Conservation (phyloP, 2,888 invertebrate genomes). For the Odontothrips loti region DNA sequence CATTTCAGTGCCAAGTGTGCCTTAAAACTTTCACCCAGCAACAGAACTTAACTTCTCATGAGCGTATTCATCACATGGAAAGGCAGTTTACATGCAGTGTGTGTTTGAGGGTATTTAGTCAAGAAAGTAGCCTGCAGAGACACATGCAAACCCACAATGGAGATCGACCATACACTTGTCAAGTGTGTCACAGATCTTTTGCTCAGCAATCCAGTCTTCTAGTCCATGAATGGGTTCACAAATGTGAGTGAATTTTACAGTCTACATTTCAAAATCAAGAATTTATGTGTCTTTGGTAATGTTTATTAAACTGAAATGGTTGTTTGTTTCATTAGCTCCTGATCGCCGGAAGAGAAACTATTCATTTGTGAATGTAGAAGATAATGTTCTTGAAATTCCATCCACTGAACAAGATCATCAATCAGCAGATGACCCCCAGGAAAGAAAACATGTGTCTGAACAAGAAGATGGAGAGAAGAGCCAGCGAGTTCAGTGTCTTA, state of each 20-base stretch:
- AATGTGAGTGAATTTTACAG: not conserved
- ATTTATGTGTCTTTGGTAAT: not conserved
- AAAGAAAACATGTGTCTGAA: not conserved
- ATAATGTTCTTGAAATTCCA: not conserved
- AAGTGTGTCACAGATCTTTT: constrained; percentile 5
- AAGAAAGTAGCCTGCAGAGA: constrained; percentile 13
- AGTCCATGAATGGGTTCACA: constrained; percentile 26
- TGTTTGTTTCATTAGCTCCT: not conserved
- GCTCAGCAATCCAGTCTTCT: constrained; percentile 12
- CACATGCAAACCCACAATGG: constrained; percentile 4
- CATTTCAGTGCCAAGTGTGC: constrained; percentile 11
- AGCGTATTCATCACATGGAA: constrained; percentile 5
- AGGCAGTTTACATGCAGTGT: not conserved
- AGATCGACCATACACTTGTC: not conserved
- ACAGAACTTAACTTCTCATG: constrained; percentile 2
- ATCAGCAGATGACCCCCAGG: not conserved
- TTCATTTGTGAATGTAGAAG: not conserved
- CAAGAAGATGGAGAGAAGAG: not conserved
- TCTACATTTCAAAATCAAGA: not conserved
- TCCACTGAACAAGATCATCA: not conserved
- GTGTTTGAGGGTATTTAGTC: not conserved
- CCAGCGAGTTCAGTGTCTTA: not conserved
- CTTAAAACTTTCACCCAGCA: constrained; percentile 7
- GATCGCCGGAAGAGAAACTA: constrained; percentile 11
- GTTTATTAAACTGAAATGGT: not conserved